A percentile compares a stretch with the other conserved stretches of the same genome.
These are phyloP conservation scores for Nycteola revayana DNA, from an alignment of 2,888 invertebrate species.

Conservation along the genomic window DNA sequence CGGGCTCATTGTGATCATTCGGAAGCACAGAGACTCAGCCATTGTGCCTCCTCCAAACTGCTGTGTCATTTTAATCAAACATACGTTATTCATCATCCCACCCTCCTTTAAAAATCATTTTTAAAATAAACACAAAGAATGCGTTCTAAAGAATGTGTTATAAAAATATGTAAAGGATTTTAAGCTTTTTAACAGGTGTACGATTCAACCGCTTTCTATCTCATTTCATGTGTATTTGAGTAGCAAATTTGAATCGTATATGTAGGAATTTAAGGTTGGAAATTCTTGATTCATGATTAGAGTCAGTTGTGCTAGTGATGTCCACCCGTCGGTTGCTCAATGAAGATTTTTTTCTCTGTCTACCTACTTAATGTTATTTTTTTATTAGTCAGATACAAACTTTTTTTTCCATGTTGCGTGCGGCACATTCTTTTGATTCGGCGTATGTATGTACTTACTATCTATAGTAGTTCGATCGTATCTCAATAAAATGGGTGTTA, in stretches of 20 bases:
- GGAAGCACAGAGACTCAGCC: slow-evolving; percentile 45
- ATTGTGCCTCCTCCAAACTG: slow-evolving; percentile 43
- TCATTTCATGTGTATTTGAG: slow-evolving; percentile 12
- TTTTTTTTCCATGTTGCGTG: slow-evolving; percentile 57
- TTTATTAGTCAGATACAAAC: slow-evolving; percentile 68
- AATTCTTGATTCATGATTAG: slow-evolving; percentile 11
- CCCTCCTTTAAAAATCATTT: slow-evolving; percentile 46
- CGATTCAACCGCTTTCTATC: slow-evolving; percentile 33
- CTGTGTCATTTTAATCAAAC: slow-evolving; percentile 66
- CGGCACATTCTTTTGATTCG: slow-evolving; percentile 70
- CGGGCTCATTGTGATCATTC: slow-evolving; percentile 40
- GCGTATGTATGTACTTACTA: slow-evolving; percentile 35
- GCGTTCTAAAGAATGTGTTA: slow-evolving; percentile 63
- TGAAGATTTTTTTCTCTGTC: slow-evolving; percentile 55
- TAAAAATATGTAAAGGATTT: slow-evolving; percentile 74
- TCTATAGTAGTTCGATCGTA: slow-evolving; percentile 52
- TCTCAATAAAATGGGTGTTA: slow-evolving; percentile 71
- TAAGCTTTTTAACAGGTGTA: slow-evolving; percentile 71
- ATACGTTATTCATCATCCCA: slow-evolving; percentile 55
- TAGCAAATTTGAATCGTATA: slow-evolving; percentile 16
- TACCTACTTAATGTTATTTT: slow-evolving; percentile 77
- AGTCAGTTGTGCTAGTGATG: slow-evolving; percentile 23
- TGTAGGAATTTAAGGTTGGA: slow-evolving; percentile 4
- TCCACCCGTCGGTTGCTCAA: slow-evolving; percentile 61
- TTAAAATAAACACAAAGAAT: slow-evolving; percentile 64